Evolutionary conservation across 2,797 vertebrate genomes (phyloP), one percentile per base, ranked within the genome.

Genomic region (Sebastes cheni): DNA sequence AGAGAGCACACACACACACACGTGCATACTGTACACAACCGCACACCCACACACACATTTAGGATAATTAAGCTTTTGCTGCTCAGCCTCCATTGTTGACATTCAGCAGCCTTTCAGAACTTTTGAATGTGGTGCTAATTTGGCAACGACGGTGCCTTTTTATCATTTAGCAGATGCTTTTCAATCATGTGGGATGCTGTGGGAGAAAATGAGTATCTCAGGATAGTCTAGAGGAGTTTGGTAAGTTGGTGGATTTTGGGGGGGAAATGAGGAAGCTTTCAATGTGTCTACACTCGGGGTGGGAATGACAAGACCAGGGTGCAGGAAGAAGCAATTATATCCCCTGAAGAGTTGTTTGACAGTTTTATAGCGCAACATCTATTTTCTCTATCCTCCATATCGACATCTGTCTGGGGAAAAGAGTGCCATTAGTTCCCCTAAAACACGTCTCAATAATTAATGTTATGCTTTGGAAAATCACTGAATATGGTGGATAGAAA

Each of bases 41-140:
- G 4, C 72, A 69, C 74, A 67, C 50, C 20, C 87, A 72, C 75
- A 65, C 59, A 72, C 86, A 88, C 85, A 87, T 88, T 82, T 84
- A 67, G 91, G 89, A 89, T 94, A 92, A 95, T 94, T 93, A 92
- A 92, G 91, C 89, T 89, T 91, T 90, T 88, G 91, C 94, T 93
- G 94, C 93, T 95, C 91, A 92, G 92, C 82, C 88, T 88, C 89
- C 86, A 95, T 95, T 95, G 93, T 95, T 92, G 85, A 89, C 85
- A 91, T 92, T 91, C 91, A 89, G 92, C 87, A 89, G 90, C 93
- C 91, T 94, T 95, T 95, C 92, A 95, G 76, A 90, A 89, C 84
- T 88, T 90, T 90, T 95, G 92, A 95, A 95, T 95, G 91, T 87
- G 92, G 83, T 67, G 84, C 92, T 95, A 95, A 95, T 95, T 95